Percentiles rank a stretch among this genome's conserved stretches.
phyloP scores from a whole-genome alignment of 2,113 vertebrate genomes.

The Ovis aries region ARS-UI_Ramb_v3.0 NC_056058.1:95435501-95436000 shows the following conservation, averaged over 20 bases:
- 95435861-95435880: neutral
- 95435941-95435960: neutral
- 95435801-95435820: neutral
- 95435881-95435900: neutral
- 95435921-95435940: neutral
- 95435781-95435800: neutral
- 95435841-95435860: neutral
- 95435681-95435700: neutral
- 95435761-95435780: neutral
- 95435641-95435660: neutral
- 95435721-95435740: neutral
- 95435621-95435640: neutral
- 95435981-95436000: neutral
- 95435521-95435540: neutral
- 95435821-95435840: neutral
- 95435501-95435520: neutral
- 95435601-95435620: conserved; percentile 19
- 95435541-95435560: neutral
- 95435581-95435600: neutral
- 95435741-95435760: neutral
- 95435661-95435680: neutral
- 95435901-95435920: neutral
- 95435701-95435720: neutral
- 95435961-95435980: neutral
- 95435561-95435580: conserved; percentile 4